These are phyloP conservation scores for Natator depressus DNA, from an alignment of 2,113 vertebrate genomes.

Conservation along the genomic window DNA sequence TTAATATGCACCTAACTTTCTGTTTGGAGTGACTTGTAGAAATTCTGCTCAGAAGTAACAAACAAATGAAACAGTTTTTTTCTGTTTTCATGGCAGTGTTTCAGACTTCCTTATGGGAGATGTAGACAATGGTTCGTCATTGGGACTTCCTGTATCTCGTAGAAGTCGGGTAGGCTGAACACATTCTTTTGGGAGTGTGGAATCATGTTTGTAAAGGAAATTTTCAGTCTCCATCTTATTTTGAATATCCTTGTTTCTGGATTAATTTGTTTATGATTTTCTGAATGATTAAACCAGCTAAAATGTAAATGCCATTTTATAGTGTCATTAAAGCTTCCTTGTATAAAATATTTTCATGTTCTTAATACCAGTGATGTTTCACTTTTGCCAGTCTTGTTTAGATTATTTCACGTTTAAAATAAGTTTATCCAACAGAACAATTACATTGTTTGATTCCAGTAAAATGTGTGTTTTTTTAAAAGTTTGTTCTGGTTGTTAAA, in stretches of 20 bases:
- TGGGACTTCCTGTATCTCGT: conserved; percentile 90
- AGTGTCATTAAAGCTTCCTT: background rate
- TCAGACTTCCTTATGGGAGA: conserved; percentile 99
- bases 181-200: background rate
- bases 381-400: background rate
- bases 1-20: background rate
- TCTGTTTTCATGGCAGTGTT: conserved; percentile 83
- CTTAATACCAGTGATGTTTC: background rate
- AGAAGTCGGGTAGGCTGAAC: conserved; percentile 88
- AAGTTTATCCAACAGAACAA: background rate
- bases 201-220: background rate
- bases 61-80: conserved; percentile 31
- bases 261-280: background rate
- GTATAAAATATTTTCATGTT: background rate
- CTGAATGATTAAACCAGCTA: background rate
- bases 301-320: background rate
- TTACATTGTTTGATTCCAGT: background rate
- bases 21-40: conserved; percentile 10
- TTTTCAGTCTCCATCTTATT: background rate
- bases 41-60: background rate
- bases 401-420: background rate
- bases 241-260: background rate
- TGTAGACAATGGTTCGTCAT: conserved; percentile 93
- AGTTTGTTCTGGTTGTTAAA: background rate
- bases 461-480: background rate